phyloP scores from a whole-genome alignment of 2,113 vertebrate genomes.

The Rousettus leschenaultii region DNA sequence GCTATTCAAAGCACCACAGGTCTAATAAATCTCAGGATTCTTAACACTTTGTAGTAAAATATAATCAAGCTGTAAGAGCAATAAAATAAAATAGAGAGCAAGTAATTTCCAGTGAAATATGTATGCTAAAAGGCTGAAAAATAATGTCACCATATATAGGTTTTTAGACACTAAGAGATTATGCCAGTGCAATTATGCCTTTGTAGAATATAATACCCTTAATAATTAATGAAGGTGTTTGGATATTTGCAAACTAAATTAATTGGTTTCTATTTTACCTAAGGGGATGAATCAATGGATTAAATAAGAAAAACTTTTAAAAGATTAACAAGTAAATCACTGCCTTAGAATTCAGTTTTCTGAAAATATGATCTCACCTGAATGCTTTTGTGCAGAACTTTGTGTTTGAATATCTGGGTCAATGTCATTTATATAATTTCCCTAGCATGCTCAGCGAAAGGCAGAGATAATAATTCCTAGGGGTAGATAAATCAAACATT shows the following conservation, averaged over 20 bases:
- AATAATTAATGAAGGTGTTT: slow-evolving; percentile 9
- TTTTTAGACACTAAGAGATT: not conserved
- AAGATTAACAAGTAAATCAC: not conserved
- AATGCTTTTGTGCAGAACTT: not conserved
- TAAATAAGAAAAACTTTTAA: not conserved
- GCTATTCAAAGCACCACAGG: not conserved
- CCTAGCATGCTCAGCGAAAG: not conserved
- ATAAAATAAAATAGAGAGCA: not conserved
- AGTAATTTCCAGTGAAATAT: not conserved
- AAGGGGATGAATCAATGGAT: not conserved
- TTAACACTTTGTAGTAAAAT: slow-evolving; percentile 20
- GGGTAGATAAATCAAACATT: not conserved
- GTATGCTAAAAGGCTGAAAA: not conserved
- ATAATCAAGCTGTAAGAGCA: not conserved
- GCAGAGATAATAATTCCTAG: not conserved
- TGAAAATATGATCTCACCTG: not conserved
- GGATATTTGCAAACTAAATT: not conserved
- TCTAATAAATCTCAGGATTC: not conserved
- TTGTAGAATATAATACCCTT: not conserved
- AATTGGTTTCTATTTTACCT: slow-evolving; percentile 1
- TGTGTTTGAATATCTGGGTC: not conserved
- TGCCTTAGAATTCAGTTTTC: not conserved
- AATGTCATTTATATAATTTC: not conserved
- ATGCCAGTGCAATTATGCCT: not conserved
- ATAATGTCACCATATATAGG: not conserved